These are phyloP conservation scores for Chloroclystis v-ata DNA, from an alignment of 2,888 invertebrate species.

Conservation along the genomic window DNA sequence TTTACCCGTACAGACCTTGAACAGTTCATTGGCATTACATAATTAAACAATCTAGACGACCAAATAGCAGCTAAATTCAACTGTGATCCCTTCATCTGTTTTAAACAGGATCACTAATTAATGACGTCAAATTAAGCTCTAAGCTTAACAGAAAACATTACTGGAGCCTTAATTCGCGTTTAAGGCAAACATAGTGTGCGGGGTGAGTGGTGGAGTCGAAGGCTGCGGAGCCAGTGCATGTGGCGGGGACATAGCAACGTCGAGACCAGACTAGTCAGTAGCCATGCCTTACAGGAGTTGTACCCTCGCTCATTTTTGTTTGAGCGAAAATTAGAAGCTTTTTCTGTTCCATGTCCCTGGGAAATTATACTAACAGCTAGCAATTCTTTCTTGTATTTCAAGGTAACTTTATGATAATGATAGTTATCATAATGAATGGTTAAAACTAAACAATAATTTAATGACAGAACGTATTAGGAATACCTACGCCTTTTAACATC, in stretches of 20 bases:
- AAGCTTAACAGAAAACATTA: slow-evolving; percentile 74
- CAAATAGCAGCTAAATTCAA: slow-evolving; percentile 20
- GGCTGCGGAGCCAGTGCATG: slow-evolving; percentile 70
- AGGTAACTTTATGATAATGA: too few relatives aligned
- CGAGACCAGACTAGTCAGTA: slow-evolving; percentile 22
- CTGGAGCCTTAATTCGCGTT: slow-evolving; percentile 75
- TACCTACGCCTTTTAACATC: too few relatives aligned
- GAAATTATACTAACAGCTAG: too few relatives aligned
- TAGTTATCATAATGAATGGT: too few relatives aligned
- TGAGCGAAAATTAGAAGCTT: too few relatives aligned
- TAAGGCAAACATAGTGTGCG: slow-evolving; percentile 76
- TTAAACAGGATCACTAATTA: slow-evolving; percentile 57
- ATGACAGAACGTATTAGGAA: too few relatives aligned
- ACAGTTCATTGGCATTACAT: neutral
- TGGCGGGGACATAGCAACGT: slow-evolving; percentile 24
- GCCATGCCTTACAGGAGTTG: too few relatives aligned
- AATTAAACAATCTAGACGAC: neutral
- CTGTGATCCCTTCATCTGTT: slow-evolving; percentile 41
- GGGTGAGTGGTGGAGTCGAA: slow-evolving; percentile 74
- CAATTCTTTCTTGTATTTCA: too few relatives aligned
- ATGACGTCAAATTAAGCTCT: slow-evolving; percentile 70
- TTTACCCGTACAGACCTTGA: neutral
- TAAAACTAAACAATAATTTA: too few relatives aligned
- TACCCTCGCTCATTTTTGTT: too few relatives aligned
- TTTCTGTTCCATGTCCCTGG: too few relatives aligned